A percentile compares a stretch with the other conserved stretches of the same genome.
phyloP scores from a whole-genome alignment of 1,140 invertebrate species.

The Trissolcus basalis region DNA sequence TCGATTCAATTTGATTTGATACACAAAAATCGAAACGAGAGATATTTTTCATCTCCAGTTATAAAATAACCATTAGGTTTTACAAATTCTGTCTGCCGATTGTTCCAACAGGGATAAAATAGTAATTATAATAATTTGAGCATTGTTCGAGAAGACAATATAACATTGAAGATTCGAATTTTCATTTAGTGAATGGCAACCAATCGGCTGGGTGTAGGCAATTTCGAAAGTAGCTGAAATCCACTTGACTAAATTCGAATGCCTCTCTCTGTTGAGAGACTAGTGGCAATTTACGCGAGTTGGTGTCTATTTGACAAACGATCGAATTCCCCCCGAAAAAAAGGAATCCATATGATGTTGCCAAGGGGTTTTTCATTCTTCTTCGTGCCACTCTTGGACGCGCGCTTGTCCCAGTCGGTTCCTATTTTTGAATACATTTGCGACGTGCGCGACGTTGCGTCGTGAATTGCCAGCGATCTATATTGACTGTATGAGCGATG shows the following conservation, averaged over 20 bases:
- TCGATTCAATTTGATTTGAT: no score
- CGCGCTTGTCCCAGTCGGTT: slow-evolving; percentile 40
- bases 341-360: slow-evolving; percentile 63
- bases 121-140: slow-evolving; percentile 42
- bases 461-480: slow-evolving; percentile 64
- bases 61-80: no score
- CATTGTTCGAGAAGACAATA: slow-evolving; percentile 41
- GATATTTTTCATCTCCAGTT: no score
- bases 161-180: slow-evolving; percentile 51
- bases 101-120: slow-evolving; percentile 5
- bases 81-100: no score
- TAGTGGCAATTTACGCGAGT: slow-evolving; percentile 69
- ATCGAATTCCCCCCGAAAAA: slow-evolving; percentile 69
- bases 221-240: slow-evolving; percentile 66
- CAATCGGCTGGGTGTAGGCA: slow-evolving; percentile 59
- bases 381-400: slow-evolving; percentile 20
- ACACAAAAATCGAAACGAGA: no score
- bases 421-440: slow-evolving; percentile 69
- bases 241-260: slow-evolving; percentile 52
- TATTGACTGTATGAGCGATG: slow-evolving; percentile 67
- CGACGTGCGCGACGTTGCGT: slow-evolving; percentile 48
- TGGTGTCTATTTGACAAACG: slow-evolving; percentile 74
- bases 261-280: slow-evolving; percentile 34
- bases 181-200: slow-evolving; percentile 49
- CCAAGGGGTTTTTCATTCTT: slow-evolving; percentile 46